A percentile compares a stretch with the other conserved stretches of the same genome.
Conservation (phyloP, 2,113 vertebrate genomes). For the Motacilla alba region DNA sequence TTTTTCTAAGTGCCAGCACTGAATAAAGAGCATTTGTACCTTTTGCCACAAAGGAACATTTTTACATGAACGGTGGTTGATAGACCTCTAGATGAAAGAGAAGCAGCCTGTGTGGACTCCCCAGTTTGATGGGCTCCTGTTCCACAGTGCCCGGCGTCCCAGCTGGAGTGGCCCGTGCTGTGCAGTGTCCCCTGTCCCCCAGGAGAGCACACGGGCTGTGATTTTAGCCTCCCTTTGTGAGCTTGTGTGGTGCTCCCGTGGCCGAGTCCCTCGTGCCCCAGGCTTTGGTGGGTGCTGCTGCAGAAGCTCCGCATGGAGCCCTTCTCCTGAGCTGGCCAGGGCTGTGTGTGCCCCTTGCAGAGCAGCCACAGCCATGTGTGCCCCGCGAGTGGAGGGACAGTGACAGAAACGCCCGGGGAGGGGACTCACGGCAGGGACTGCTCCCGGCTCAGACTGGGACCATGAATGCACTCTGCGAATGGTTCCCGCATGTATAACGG, state of each 20-base stretch:
- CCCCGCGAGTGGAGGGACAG: neutral
- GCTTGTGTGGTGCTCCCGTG: rapidly evolving
- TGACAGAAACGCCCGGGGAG: rapidly evolving
- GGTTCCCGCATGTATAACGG: too few species aligned
- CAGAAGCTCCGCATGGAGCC: neutral
- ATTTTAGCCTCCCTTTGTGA: rapidly evolving
- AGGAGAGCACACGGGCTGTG: neutral
- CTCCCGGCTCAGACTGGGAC: neutral
- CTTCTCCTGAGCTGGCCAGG: rapidly evolving
- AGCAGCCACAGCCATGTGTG: too few species aligned
- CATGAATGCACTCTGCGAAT: neutral
- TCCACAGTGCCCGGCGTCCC: neutral
- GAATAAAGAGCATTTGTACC: neutral
- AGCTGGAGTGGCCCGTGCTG: rapidly evolving
- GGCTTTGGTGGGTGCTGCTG: rapidly evolving
- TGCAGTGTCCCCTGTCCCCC: neutral
- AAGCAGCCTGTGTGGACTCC: neutral
- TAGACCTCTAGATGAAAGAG: neutral
- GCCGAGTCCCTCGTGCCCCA: neutral
- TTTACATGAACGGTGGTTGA: neutral
- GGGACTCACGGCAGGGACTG: neutral
- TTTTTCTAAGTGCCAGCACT: neutral
- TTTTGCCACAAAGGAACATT: neutral
- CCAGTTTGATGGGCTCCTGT: neutral
- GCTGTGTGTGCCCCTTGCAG: neutral